Conservation (phyloP, 2,113 vertebrate species). For the Bubalus kerabau region DNA sequence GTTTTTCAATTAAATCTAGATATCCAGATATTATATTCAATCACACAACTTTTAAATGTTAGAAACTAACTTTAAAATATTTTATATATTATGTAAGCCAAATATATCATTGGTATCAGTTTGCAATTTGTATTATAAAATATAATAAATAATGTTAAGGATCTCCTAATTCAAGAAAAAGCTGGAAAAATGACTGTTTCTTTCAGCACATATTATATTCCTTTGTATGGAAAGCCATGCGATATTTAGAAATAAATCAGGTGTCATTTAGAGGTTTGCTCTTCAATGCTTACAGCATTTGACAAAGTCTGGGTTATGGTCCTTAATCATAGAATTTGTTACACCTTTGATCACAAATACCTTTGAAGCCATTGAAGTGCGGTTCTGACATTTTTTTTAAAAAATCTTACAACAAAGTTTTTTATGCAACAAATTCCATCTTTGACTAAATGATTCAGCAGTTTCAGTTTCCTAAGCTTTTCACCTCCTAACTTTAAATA, state of each 20-base stretch:
- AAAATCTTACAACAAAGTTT: background rate
- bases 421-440: slow-evolving; percentile 45
- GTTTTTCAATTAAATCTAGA: background rate
- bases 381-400: background rate
- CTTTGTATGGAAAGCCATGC: background rate
- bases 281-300: slow-evolving; percentile 3
- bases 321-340: background rate
- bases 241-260: slow-evolving; percentile 47
- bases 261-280: background rate
- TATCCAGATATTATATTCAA: background rate
- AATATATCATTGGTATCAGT: background rate
- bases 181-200: background rate
- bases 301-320: slow-evolving; percentile 25
- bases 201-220: background rate
- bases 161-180: background rate
- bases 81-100: background rate
- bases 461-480: slow-evolving; percentile 26
- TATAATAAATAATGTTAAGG: background rate
- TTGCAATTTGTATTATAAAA: background rate
- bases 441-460: slow-evolving; percentile 53
- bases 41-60: background rate
- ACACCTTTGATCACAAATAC: slow-evolving; percentile 18
- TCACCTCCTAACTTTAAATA: slow-evolving; percentile 31
- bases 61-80: background rate
- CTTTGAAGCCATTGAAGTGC: background rate